These are phyloP conservation scores for Boleophthalmus pectinirostris DNA, from an alignment of 2,113 vertebrate species.

Conservation along the genomic window DNA sequence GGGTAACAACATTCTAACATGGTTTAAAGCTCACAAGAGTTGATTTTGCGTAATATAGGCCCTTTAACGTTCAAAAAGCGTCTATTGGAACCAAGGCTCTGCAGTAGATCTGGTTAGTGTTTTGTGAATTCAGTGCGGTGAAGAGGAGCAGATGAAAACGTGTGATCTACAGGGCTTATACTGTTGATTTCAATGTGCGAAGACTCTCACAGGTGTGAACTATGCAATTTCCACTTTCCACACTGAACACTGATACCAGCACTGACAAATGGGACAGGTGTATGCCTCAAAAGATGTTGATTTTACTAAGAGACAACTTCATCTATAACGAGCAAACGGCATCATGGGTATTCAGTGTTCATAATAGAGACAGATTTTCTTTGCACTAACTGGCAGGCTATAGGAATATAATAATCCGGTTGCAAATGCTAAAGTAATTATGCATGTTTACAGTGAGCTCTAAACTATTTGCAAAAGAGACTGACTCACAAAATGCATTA, in stretches of 20 bases:
- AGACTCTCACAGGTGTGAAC: slow-evolving; percentile 40
- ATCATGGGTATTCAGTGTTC: slow-evolving; percentile 1
- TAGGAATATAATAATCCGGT: slow-evolving; percentile 7
- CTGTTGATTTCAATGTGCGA: slow-evolving; percentile 34
- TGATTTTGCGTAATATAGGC: no score
- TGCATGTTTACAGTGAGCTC: slow-evolving; percentile 37
- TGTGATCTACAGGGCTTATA: slow-evolving; percentile 29
- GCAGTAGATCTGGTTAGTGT: not conserved
- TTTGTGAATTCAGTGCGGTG: not conserved
- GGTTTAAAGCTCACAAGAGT: no score
- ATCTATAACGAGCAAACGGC: not conserved
- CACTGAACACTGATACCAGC: slow-evolving; percentile 14
- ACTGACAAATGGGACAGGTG: slow-evolving; percentile 17
- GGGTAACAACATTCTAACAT: no score
- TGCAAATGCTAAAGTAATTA: slow-evolving; percentile 39
- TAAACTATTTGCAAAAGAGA: slow-evolving; percentile 39
- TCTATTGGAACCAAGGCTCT: not conserved
- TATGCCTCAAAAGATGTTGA: slow-evolving; percentile 9
- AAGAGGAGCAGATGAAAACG: slow-evolving; percentile 21
- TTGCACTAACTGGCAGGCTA: slow-evolving; percentile 14
- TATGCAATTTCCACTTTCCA: slow-evolving; percentile 29
- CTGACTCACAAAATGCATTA: slow-evolving; percentile 28
- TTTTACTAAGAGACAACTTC: slow-evolving; percentile 8
- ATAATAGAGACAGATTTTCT: slow-evolving; percentile 7
- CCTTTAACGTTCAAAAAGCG: not conserved